Evolutionary conservation across 2,888 invertebrate species (phyloP).

Genomic region (Pheosia tremula): DNA sequence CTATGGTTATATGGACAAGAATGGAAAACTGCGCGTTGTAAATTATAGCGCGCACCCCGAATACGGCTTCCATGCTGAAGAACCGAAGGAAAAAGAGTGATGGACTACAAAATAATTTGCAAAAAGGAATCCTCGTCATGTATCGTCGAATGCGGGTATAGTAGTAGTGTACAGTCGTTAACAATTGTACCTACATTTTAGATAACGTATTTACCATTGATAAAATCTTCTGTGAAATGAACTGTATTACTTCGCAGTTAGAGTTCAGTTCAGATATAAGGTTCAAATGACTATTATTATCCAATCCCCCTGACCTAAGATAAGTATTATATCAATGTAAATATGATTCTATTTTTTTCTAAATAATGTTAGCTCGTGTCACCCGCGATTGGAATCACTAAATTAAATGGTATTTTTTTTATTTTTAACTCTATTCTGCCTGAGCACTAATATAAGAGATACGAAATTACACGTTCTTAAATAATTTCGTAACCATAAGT

Average conservation of each 20-base stretch:
- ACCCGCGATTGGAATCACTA: constrained; percentile 2
- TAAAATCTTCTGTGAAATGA: not conserved
- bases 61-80: constrained; percentile 87
- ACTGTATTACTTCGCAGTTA: not conserved
- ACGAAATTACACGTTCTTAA: constrained; percentile 11
- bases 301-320: constrained; percentile 4
- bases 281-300: not conserved
- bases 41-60: constrained; percentile 90
- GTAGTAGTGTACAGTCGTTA: constrained; percentile 12
- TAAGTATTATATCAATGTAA: not conserved
- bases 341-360: not conserved
- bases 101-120: constrained; percentile 4
- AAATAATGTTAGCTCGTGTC: not conserved
- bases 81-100: constrained; percentile 51
- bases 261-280: not conserved
- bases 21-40: constrained; percentile 90
- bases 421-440: not conserved
- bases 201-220: not conserved
- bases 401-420: not conserved
- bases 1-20: constrained; percentile 91
- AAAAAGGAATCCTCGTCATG: not conserved
- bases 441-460: constrained; percentile 3
- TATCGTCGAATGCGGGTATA: constrained; percentile 12
- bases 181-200: not conserved
- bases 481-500: constrained; percentile 45